These are phyloP conservation scores for Lophotis ruficrista DNA, from an alignment of 2,113 vertebrate genomes.

Conservation along the genomic window DNA sequence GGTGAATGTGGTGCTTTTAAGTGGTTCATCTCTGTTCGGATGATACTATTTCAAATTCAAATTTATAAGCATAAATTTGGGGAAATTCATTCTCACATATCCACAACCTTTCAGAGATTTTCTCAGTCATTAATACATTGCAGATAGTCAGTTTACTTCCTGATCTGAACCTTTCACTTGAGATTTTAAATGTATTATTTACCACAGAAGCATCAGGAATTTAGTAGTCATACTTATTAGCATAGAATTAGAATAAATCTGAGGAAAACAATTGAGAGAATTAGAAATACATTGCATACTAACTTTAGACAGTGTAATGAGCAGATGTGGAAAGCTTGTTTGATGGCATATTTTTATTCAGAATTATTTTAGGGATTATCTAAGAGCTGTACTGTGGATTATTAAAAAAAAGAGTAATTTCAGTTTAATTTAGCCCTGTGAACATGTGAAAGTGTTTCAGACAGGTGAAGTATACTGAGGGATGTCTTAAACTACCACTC, in stretches of 20 bases:
- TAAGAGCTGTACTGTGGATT: conserved; percentile 54
- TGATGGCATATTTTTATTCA: conserved; percentile 60
- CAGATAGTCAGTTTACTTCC: neutral
- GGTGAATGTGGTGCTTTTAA: neutral
- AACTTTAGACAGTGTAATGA: neutral
- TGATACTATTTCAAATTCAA: conserved; percentile 23
- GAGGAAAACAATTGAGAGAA: conserved; percentile 43
- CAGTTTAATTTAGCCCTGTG: conserved; percentile 42
- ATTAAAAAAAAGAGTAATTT: conserved; percentile 47
- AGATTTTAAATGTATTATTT: conserved; percentile 46
- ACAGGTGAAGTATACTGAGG: conserved; percentile 51
- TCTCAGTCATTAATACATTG: neutral
- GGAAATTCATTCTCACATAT: neutral
- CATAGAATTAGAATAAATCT: conserved; percentile 45
- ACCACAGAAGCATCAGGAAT: neutral
- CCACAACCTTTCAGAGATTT: neutral
- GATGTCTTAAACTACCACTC: conserved; percentile 61
- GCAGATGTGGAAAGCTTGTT: conserved; percentile 29
- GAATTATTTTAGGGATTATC: conserved; percentile 68
- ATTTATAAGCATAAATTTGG: conserved; percentile 8
- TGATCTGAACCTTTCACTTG: conserved; percentile 16
- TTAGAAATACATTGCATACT: conserved; percentile 22
- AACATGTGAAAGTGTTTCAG: conserved; percentile 47
- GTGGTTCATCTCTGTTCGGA: neutral
- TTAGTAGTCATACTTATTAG: conserved; percentile 12